A percentile compares a stretch with the other conserved stretches of the same genome.
Conservation (phyloP, 2,113 vertebrate genomes). For the Hypanus sabinus region DNA sequence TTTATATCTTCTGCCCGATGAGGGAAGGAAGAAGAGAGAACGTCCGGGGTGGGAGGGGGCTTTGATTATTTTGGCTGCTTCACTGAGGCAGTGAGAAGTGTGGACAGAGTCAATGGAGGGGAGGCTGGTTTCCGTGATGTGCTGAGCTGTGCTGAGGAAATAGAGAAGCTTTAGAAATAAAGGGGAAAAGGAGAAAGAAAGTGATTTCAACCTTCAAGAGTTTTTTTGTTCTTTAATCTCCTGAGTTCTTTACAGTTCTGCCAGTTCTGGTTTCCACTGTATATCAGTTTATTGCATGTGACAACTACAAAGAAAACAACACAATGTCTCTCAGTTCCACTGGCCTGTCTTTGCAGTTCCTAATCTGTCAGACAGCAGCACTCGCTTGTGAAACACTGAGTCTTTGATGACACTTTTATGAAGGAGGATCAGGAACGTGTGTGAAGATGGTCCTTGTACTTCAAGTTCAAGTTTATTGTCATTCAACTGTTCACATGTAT, state of each 20-base stretch:
- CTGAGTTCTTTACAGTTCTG: not conserved
- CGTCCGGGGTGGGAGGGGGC: no score
- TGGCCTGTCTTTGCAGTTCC: not conserved
- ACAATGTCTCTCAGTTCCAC: not conserved
- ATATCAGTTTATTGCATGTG: not conserved
- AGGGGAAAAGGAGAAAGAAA: not conserved
- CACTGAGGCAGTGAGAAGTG: no score
- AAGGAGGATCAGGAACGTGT: not conserved
- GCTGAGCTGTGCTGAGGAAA: no score
- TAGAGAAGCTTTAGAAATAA: not conserved
- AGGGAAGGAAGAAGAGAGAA: no score
- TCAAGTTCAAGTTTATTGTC: no score
- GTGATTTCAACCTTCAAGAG: not conserved
- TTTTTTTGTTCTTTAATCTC: not conserved
- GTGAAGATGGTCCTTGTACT: not conserved
- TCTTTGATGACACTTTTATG: conserved; percentile 20
- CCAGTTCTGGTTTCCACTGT: not conserved
- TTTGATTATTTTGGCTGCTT: no score
- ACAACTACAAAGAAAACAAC: not conserved
- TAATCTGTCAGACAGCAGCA: not conserved
- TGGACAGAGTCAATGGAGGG: no score
- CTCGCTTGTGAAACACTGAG: not conserved
- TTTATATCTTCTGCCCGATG: no score
- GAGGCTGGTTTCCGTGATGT: no score
- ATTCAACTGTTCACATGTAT: no score